These are phyloP conservation scores for Megaustenia siamemsis DNA, from an alignment of 2,888 invertebrate species.

Conservation along the genomic window DNA sequence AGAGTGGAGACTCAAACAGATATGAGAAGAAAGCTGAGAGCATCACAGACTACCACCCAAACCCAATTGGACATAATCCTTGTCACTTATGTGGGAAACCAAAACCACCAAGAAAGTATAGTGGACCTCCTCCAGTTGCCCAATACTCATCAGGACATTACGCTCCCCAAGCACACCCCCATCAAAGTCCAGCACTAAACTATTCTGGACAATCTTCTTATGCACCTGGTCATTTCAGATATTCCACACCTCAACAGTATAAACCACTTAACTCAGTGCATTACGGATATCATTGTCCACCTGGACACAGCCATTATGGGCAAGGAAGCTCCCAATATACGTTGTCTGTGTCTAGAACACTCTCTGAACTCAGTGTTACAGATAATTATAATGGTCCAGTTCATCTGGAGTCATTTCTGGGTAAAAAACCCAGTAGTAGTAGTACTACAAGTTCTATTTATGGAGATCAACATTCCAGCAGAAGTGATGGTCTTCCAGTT, in stretches of 20 bases:
- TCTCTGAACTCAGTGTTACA: conserved; percentile 46
- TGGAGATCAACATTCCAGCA: not conserved
- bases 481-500: not conserved
- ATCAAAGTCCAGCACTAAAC: not conserved
- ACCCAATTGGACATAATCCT: not conserved
- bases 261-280: not conserved
- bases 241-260: not conserved
- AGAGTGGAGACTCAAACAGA: not conserved
- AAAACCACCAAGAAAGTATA: conserved; percentile 42
- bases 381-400: not conserved
- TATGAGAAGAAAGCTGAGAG: not conserved
- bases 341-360: conserved; percentile 40
- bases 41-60: not conserved
- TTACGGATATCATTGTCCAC: not conserved
- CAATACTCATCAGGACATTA: conserved; percentile 27
- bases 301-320: conserved; percentile 27
- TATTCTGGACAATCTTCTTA: conserved; percentile 21
- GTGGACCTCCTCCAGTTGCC: not conserved
- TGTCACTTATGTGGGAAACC: conserved; percentile 60
- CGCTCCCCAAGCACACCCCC: not conserved
- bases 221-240: conserved; percentile 30
- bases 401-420: conserved; percentile 13
- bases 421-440: not conserved
- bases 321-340: conserved; percentile 26
- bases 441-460: not conserved